A percentile compares a stretch with the other conserved stretches of the same genome.
Conservation (phyloP, 2,113 vertebrate species). For the Cyrtonyx montezumae region DNA sequence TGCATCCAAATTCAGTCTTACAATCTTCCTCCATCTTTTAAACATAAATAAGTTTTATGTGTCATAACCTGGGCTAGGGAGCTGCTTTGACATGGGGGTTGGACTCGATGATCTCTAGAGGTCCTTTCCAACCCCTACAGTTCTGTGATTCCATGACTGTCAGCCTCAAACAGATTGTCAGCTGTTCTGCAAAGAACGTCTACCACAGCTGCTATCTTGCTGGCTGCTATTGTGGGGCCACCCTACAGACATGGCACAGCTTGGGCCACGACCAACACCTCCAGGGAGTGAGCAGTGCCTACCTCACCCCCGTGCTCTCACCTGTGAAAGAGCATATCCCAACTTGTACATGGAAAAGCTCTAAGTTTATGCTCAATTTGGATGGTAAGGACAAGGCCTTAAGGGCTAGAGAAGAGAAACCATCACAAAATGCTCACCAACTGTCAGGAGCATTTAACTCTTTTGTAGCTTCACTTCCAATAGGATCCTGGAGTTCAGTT, state of each 20-base stretch:
- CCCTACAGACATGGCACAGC: background rate
- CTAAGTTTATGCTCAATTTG: background rate
- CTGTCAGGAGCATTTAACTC: background rate
- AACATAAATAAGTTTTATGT: background rate
- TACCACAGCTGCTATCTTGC: background rate
- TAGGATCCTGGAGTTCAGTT: background rate
- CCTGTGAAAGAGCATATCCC: background rate
- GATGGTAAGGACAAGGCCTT: background rate
- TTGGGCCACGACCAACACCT: background rate
- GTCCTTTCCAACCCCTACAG: too few relatives aligned
- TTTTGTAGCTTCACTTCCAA: background rate
- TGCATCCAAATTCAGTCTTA: background rate
- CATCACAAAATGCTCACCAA: background rate
- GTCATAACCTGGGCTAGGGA: background rate
- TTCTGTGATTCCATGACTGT: too few relatives aligned
- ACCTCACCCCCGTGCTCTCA: background rate
- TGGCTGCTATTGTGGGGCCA: background rate
- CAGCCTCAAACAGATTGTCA: background rate
- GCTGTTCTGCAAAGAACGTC: accelerated
- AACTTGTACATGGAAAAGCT: background rate
- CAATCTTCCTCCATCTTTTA: background rate
- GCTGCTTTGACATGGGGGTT: too few relatives aligned
- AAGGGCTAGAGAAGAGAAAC: background rate
- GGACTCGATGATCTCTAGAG: too few relatives aligned
- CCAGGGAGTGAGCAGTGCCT: background rate